Evolutionary conservation across 37 sponge, comb jelly and placozoan species (phyloP), one percentile per base, ranked within the genome.

Genomic region (Axinella damicornis): DNA sequence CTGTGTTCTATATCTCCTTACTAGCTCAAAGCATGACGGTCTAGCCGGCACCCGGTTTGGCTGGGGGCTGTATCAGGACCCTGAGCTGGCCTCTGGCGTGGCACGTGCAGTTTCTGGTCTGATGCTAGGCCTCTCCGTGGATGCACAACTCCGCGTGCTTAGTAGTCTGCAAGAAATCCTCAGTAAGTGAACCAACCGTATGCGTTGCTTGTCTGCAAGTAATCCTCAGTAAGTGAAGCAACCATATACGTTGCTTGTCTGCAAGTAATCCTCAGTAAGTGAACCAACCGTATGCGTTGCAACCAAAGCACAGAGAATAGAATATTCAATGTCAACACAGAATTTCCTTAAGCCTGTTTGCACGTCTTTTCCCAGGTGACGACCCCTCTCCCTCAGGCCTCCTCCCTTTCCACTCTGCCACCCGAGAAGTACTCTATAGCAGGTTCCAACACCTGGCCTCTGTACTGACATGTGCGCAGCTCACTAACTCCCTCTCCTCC

Each of bases 11-110:
- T n/a, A n/a, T n/a, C n/a, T n/a, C 15, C 14, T 65, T n/a, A 11
- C 9, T 25, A 62, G 65, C 41, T 77, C 78, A 13, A 77, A 77
- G 41, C 63, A 77, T 77, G 63, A 35, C 33, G 78, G 78, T 33
- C 78, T 77, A 11, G 78, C 78, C 17, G 78, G 78, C 27, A 77
- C 78, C 63, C 14, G 78, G 65, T 77, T 77, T 77, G 78, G 78
- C 21, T 77, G 78, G 78, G 78, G 78, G 17, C 65, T 77, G 64
- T 34, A 34, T 11, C 15, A 61, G 20, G 78, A 77, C 41, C 6
- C 63, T 17, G n/a, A 35, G 21, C 78, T 77, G 14, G 78, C 78
- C 33, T 9, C 27, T 5, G 31, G 39, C 39, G 32, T 77, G 65
- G 5, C 22, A 35, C n/a, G 14, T 34, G 78, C 61, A 65, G 78